A percentile compares a stretch with the other conserved stretches of the same genome.
phyloP scores from a whole-genome alignment of 1,140 invertebrate genomes.

The Nasonia longicornis region DNA sequence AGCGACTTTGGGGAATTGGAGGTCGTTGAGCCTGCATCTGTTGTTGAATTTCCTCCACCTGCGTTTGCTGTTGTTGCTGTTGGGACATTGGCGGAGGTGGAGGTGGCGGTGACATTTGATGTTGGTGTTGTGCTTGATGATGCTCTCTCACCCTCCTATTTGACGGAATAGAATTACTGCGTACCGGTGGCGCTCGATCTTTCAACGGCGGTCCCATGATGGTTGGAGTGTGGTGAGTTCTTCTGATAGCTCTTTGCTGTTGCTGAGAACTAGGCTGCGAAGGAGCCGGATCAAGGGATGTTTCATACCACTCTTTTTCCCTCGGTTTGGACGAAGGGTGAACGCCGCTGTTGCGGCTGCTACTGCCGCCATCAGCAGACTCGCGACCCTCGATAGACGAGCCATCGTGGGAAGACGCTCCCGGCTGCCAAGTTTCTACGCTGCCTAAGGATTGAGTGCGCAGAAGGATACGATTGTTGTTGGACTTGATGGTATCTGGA shows the following conservation, averaged over 20 bases:
- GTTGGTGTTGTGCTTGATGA: not conserved
- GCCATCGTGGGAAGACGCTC: slow-evolving; percentile 46
- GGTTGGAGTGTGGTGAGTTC: slow-evolving; percentile 49
- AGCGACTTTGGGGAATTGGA: slow-evolving; percentile 47
- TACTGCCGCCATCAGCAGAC: slow-evolving; percentile 52
- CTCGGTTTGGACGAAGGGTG: slow-evolving; percentile 59
- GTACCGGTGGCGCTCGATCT: slow-evolving; percentile 34
- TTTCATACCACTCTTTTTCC: slow-evolving; percentile 83
- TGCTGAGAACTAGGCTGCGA: slow-evolving; percentile 36
- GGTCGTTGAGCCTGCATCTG: slow-evolving; percentile 45
- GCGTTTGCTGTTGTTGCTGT: slow-evolving; percentile 51
- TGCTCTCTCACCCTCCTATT: slow-evolving; percentile 49
- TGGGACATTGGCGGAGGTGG: slow-evolving; percentile 55
- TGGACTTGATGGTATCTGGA: slow-evolving; percentile 48
- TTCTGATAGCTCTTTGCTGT: slow-evolving; percentile 37
- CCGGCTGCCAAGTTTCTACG: slow-evolving; percentile 69
- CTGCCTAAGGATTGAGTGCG: slow-evolving; percentile 75
- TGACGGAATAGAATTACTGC: slow-evolving; percentile 53
- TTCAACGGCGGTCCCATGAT: slow-evolving; percentile 26
- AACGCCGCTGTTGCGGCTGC: slow-evolving; percentile 58
- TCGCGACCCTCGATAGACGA: slow-evolving; percentile 55
- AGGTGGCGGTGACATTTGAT: slow-evolving; percentile 43
- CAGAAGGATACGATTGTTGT: slow-evolving; percentile 68
- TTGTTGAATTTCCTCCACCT: slow-evolving; percentile 56
- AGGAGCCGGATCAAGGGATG: slow-evolving; percentile 75